These are phyloP conservation scores for Bathynomus jamesi DNA, from an alignment of 1,140 invertebrate genomes.

Conservation along the genomic window DNA sequence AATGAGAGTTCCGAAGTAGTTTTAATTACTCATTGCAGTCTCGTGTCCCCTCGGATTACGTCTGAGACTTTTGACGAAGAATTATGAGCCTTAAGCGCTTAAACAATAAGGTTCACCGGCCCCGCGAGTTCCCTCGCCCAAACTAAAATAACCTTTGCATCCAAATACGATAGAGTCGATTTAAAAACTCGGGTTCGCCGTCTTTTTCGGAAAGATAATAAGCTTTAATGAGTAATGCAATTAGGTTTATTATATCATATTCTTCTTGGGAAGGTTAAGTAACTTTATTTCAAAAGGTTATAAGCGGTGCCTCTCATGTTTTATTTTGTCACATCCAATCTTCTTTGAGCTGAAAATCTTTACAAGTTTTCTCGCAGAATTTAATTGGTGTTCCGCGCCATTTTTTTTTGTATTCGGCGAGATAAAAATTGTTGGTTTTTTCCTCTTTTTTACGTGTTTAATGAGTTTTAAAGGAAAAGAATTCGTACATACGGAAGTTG, in stretches of 20 bases:
- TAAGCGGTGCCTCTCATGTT: background rate
- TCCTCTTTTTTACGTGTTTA: no score
- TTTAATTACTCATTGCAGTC: background rate
- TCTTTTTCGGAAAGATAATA: background rate
- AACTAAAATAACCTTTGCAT: background rate
- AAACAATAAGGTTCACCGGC: background rate
- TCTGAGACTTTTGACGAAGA: background rate
- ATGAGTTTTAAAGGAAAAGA: no score
- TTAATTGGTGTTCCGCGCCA: background rate
- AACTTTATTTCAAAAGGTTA: background rate
- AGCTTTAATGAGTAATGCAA: background rate
- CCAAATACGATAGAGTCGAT: background rate
- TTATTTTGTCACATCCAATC: background rate
- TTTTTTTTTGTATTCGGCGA: no score
- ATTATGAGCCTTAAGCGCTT: background rate
- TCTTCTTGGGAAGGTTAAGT: background rate
- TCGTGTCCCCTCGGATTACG: background rate
- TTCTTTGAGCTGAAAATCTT: background rate
- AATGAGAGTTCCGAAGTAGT: background rate
- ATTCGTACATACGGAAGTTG: no score
- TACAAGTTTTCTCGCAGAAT: background rate
- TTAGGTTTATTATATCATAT: background rate
- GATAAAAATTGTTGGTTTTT: no score
- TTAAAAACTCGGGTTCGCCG: background rate
- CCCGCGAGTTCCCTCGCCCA: background rate